A percentile compares a stretch with the other conserved stretches of the same genome.
Evolutionary conservation across 2,113 vertebrate genomes (phyloP).

Genomic region (Felis chaus): DNA sequence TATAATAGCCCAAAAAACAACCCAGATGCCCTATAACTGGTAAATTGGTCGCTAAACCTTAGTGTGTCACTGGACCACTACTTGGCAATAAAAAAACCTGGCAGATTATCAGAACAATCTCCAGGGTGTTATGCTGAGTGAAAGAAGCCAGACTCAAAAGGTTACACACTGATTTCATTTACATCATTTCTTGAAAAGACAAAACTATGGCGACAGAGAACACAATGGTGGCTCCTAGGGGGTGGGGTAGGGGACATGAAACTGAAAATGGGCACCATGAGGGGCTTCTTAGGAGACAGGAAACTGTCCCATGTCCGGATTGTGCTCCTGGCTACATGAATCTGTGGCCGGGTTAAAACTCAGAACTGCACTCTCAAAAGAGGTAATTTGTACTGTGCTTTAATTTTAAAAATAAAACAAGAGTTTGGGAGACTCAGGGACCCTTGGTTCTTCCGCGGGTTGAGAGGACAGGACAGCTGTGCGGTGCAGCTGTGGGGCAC

Average conservation of each 20-base stretch:
- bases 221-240: not conserved
- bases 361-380: not conserved
- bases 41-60: not conserved
- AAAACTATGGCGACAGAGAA: not conserved
- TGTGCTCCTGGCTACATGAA: not conserved
- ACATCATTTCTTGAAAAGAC: not conserved
- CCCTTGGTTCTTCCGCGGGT: not conserved
- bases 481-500: not conserved
- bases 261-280: not conserved
- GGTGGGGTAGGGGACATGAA: rapidly evolving
- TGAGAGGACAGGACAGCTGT: not conserved
- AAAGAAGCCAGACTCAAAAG: not conserved
- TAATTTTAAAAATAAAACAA: not conserved
- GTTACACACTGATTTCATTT: not conserved
- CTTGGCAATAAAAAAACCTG: not conserved
- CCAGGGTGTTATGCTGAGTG: not conserved
- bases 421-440: not conserved
- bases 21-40: not conserved
- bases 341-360: not conserved
- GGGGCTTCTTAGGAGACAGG: not conserved
- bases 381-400: not conserved
- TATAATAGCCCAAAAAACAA: not conserved
- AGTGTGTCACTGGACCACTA: not conserved
- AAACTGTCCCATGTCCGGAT: too few relatives aligned
- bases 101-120: not conserved